Conservation (phyloP, 2,113 vertebrate genomes). For the Percopsis transmontana region DNA sequence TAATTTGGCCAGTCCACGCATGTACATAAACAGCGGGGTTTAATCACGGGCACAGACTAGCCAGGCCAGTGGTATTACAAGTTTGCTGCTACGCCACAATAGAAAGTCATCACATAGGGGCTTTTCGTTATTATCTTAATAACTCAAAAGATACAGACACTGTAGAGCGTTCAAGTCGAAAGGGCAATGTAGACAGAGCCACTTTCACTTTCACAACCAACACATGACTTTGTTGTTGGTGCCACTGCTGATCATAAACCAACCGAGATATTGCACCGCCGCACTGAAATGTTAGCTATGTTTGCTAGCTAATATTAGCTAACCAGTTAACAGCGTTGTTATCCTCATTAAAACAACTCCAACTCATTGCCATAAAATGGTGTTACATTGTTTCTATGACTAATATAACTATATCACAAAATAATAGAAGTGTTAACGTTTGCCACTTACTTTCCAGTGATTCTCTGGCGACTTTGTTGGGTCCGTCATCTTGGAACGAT, state of each 20-base stretch:
- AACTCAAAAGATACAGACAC: too few species aligned
- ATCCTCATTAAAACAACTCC: neutral
- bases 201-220: neutral
- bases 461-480: constrained; percentile 73
- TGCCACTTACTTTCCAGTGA: constrained; percentile 73
- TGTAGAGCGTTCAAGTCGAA: neutral
- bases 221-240: neutral
- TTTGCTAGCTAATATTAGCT: constrained; percentile 42
- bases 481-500: constrained; percentile 76
- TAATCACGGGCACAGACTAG: constrained; percentile 12
- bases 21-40: constrained; percentile 7
- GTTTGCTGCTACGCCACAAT: too few species aligned
- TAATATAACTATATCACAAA: neutral
- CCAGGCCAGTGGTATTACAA: too few species aligned
- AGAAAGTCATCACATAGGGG: too few species aligned
- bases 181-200: neutral
- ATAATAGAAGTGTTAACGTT: neutral
- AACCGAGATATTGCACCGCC: neutral
- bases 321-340: constrained; percentile 52
- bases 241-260: neutral
- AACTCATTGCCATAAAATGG: neutral
- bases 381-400: neutral
- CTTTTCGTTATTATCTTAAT: too few species aligned
- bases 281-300: constrained; percentile 7
- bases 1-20: constrained; percentile 26